Evolutionary conservation across 2,113 vertebrate species (phyloP), one percentile per base, ranked within the genome.

Genomic region (Tursiops truncatus): DNA sequence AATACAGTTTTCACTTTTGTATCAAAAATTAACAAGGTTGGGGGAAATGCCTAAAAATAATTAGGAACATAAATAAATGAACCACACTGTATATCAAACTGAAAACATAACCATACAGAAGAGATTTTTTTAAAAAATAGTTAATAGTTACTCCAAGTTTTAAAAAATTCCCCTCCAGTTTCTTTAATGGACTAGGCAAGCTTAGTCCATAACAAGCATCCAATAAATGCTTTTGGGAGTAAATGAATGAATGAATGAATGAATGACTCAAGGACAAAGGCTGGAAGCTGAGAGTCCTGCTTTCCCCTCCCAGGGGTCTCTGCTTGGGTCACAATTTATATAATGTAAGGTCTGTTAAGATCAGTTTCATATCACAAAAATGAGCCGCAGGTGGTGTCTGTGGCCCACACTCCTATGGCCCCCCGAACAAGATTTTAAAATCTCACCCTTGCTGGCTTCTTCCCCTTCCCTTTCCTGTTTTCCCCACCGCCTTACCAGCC

Each of bases 51-150:
- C 73, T 89, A 56, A 36, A 56, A 92, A 82, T 84, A 23, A 93
- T 76, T 94, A 95, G 74, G 80, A 95, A 67, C 63, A 41, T 89
- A 82, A 81, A 53, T 14, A 71, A 92, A 71, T 63, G 10, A 70
- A 50, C 23, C 33, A 36, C 77, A 36, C 31, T 96, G 2, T 58
- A 47, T 65, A 60, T 73, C 17, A 76, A n/a, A 94, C 50, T 68
- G 70, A 73, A 63, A 31, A 8, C 2, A 73, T 56, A 73, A 86
- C 28, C 38, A 13, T 26, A 33, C 0, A 86, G 26, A 41, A 67
- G 31, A 71, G 26, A 56, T 82, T 93, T 77, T 87, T 89, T 70
- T 0, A 12, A 50, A 26, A 94, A 89, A 76, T 47, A 41, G 44
- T 79, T 79, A 23, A 76, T 65, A 53, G 10, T 18, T 89, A 53